These are phyloP conservation scores for Polyommatus iphigenia DNA, from an alignment of 2,888 invertebrate species.

Conservation along the genomic window DNA sequence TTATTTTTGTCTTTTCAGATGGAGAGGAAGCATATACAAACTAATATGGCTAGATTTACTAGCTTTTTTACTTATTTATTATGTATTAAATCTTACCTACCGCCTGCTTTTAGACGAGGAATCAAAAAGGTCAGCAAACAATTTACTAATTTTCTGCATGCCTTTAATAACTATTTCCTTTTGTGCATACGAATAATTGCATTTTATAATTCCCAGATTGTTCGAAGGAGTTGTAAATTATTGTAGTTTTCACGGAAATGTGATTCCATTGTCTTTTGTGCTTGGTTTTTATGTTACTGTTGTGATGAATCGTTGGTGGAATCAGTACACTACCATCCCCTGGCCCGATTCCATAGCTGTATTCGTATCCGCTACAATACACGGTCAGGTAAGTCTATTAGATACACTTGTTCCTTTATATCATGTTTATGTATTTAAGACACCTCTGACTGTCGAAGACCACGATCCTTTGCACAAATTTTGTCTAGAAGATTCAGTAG, in stretches of 20 bases:
- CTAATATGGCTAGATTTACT: slow-evolving; percentile 94
- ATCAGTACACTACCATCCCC: slow-evolving; percentile 89
- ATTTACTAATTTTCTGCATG: not conserved
- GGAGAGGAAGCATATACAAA: slow-evolving; percentile 97
- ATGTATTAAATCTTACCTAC: slow-evolving; percentile 88
- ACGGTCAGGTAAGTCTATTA: slow-evolving; percentile 82
- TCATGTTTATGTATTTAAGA: too few relatives aligned
- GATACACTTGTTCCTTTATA: not conserved
- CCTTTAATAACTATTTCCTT: not conserved
- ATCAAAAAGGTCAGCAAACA: slow-evolving; percentile 83
- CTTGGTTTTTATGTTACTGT: slow-evolving; percentile 96
- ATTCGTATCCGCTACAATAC: slow-evolving; percentile 91
- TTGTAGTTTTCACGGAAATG: slow-evolving; percentile 91
- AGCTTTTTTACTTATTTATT: slow-evolving; percentile 89
- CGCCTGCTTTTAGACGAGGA: slow-evolving; percentile 83
- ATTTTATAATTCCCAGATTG: slow-evolving; percentile 69
- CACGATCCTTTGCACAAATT: not conserved
- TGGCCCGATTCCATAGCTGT: slow-evolving; percentile 93
- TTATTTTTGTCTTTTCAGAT: slow-evolving; percentile 81
- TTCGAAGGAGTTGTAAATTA: slow-evolving; percentile 92
- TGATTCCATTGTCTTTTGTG: slow-evolving; percentile 95
- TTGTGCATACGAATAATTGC: not conserved
- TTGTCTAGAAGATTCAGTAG: too few relatives aligned
- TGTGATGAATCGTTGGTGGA: slow-evolving; percentile 97
- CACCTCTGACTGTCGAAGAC: too few relatives aligned